These are phyloP conservation scores for Micromys minutus DNA, from an alignment of 2,113 vertebrate species.

Conservation along the genomic window DNA sequence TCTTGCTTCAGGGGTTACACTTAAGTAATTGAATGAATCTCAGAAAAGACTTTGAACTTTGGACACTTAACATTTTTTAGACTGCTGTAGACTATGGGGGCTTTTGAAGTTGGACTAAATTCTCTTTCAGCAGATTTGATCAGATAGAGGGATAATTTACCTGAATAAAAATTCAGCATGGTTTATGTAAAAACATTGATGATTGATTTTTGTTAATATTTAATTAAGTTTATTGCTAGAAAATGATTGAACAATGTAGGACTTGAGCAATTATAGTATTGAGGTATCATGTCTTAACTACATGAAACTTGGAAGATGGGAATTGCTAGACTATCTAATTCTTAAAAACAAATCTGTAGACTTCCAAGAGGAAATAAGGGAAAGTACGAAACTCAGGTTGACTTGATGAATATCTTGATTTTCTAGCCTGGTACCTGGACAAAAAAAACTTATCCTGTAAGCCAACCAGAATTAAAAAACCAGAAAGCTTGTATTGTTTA, in stretches of 20 bases:
- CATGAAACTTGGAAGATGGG: background rate
- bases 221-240: slow-evolving; percentile 29
- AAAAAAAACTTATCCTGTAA: background rate
- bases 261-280: background rate
- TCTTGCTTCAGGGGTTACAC: too few species aligned
- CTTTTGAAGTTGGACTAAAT: background rate
- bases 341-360: too few species aligned
- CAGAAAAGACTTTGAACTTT: too few species aligned
- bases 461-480: background rate
- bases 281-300: background rate
- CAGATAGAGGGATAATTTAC: background rate
- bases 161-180: background rate
- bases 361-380: background rate
- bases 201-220: slow-evolving; percentile 8
- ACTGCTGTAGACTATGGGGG: too few species aligned
- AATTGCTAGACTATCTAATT: background rate
- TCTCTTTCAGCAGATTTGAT: background rate
- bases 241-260: background rate
- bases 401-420: background rate
- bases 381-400: background rate
- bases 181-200: background rate
- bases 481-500: background rate
- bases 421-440: accelerated
- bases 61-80: too few species aligned
- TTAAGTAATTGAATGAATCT: too few species aligned